Evolutionary conservation across 2,113 vertebrate genomes (phyloP), one percentile per base, ranked within the genome.

Genomic region (Sapayoa aenigma): DNA sequence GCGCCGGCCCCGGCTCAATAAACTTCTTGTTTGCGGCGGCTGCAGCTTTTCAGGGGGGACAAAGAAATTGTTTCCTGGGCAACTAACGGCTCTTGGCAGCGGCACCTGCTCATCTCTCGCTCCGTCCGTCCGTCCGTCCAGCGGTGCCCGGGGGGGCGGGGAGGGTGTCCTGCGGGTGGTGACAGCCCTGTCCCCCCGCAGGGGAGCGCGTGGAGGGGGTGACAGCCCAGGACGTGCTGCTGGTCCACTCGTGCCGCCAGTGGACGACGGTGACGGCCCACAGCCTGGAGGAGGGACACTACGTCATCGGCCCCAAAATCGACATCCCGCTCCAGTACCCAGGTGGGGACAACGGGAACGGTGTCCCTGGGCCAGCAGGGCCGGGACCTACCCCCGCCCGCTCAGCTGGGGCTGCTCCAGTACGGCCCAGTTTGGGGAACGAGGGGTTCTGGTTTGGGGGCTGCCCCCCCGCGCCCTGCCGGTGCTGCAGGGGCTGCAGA

Each of bases 231-330:
- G 99, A 99, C 74, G 98, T 99, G 89, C 98, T 99, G 49, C 98
- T 99, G 79, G 96, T 99, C 44, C 99, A 99, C 95, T 99, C 99
- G 59, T 99, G 99, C 95, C 98, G 99, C 37, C 99, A 99, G 98
- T 99, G 99, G 99, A 99, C 99, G 10, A 99, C 99, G 4, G 99
- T 99, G 97, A 99, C 99, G 0, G 99, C 99, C 7, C 99, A 99
- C 97, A 99, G 98, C 87, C 97, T 99, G 94, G 99, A 99, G 97
- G 99, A 99, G 95, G 99, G 99, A 25, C 99, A 99, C 97, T 99
- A 99, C 17, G 99, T 99, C 93, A 98, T 99, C 11, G 99, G 99
- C 69, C 99, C 99, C 97, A 99, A 99, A 97, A 99, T 99, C 69
- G 99, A 99, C 98, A 99, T 99, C 96, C 99, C 99, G 6, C 98